Base-by-base conservation (phyloP, 2,888 invertebrate species). In the Priocnemis perturbator region DNA sequence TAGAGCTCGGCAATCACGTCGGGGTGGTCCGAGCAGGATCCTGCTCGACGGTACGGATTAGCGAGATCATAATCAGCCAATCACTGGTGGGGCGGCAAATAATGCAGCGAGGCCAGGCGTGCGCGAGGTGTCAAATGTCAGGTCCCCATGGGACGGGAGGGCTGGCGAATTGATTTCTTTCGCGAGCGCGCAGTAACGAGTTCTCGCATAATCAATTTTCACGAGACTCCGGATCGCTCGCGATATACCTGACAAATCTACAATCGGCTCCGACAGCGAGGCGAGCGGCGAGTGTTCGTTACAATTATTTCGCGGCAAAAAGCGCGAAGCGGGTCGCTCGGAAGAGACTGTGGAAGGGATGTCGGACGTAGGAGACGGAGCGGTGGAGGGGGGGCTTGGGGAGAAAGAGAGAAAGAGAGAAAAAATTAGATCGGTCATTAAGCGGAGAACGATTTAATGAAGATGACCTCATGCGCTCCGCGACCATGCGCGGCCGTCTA, bases 381-480 rank as follows among this genome's bases (percentile, higher is more conserved):
- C 17, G 60, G 37, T 14, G 52, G 45, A 26, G 7, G 37, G 17
- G 52, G 23, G 56, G n/a, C 19, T 37, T 56, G 58, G 57, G 19
- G 69, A 26, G 50, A 30, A 23, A 20, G 53, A 52, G 64, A 67
- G 67, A 63, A 60, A 21, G 67, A 74, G 64, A 77, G 77, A 85
- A 85, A 85, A 88, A 88, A 87, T 85, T 84, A 87, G 86, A 88
- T 88, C 87, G 85, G 87, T 87, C 86, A 87, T 88, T 88, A 88
- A 86, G 87, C 83, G 81, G 82, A 83, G 88, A 86, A 87, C 87
- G 89, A 89, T 89, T 89, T 89, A 88, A 89, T 86, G 87, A 88
- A 87, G 89, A 89, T 89, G 89, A 89, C 88, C 88, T 89, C 89
- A 89, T 86, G 84, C 84, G 77, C 83, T 81, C 81, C 83, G 82